Conservation (phyloP, 2,888 invertebrate genomes). For the Chaetogeoica ovagalla region DNA sequence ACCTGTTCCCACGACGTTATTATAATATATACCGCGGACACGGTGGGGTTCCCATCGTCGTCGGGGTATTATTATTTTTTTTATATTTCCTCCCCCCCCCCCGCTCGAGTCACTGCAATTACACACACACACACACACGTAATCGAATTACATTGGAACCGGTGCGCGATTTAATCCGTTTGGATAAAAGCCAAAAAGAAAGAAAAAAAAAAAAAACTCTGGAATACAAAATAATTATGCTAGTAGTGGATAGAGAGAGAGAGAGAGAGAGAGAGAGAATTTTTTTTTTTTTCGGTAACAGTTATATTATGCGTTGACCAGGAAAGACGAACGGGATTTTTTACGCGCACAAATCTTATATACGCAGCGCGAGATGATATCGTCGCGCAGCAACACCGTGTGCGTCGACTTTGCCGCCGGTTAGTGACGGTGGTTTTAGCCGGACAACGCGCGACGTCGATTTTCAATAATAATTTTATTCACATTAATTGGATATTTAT, state of each 20-base stretch:
- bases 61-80: constrained; percentile 33
- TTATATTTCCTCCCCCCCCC: not conserved
- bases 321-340: constrained; percentile 6
- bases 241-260: constrained; percentile 14
- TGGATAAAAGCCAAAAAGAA: constrained; percentile 43
- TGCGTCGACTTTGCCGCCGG: too few relatives aligned
- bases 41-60: constrained; percentile 39
- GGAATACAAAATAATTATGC: constrained; percentile 26
- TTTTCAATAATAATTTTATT: too few relatives aligned
- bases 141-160: constrained; percentile 48
- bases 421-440: too few relatives aligned
- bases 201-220: not conserved
- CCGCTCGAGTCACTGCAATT: not conserved
- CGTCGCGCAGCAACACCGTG: too few relatives aligned
- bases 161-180: constrained; percentile 43
- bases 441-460: too few relatives aligned
- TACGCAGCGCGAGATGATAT: too few relatives aligned
- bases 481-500: too few relatives aligned
- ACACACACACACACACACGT: constrained; percentile 3
- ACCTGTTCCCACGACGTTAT: constrained; percentile 52
- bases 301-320: not conserved
- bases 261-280: not conserved
- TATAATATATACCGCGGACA: not conserved
- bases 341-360: not conserved
- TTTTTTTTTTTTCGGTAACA: not conserved